Evolutionary conservation across 2,113 vertebrate species (phyloP).

Genomic region (Trichomycterus rosablanca): DNA sequence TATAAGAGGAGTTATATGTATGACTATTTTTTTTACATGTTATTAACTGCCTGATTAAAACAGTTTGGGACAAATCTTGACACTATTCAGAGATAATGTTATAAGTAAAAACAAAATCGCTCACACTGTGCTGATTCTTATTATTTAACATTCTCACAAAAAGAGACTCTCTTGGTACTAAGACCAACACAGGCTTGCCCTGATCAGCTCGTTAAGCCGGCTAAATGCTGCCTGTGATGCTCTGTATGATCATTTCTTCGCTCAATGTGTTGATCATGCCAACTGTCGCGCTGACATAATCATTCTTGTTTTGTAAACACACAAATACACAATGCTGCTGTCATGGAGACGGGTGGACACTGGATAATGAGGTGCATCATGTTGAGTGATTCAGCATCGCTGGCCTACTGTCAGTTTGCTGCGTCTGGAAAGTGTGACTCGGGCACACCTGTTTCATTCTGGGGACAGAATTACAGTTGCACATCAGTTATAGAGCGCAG

Average conservation of each 20-base stretch:
- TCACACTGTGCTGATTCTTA: no score
- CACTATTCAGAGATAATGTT: constrained; percentile 15
- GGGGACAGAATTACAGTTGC: not conserved
- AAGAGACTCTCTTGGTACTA: constrained; percentile 11
- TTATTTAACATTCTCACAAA: no score
- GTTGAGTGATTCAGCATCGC: constrained; percentile 8
- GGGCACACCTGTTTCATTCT: not conserved
- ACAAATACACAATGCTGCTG: constrained; percentile 20
- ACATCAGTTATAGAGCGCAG: no score
- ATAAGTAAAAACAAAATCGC: no score
- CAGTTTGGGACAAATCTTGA: constrained; percentile 48
- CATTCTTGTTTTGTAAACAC: constrained; percentile 41
- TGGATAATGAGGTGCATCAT: not conserved
- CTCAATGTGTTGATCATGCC: constrained; percentile 13
- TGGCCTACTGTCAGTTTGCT: not conserved
- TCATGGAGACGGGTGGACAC: constrained; percentile 28
- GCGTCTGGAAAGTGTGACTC: constrained; percentile 5
- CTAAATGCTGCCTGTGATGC: constrained; percentile 29
- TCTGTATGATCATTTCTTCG: constrained; percentile 16
- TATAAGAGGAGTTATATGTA: no score
- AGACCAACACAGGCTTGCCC: constrained; percentile 30
- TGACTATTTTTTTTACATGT: no score
- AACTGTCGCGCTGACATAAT: constrained; percentile 42
- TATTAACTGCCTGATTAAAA: constrained; percentile 38
- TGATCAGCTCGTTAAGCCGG: constrained; percentile 38